Evolutionary conservation across 2,888 invertebrate genomes (phyloP), one percentile per base, ranked within the genome.

Genomic region (Drosophila seclusa): DNA sequence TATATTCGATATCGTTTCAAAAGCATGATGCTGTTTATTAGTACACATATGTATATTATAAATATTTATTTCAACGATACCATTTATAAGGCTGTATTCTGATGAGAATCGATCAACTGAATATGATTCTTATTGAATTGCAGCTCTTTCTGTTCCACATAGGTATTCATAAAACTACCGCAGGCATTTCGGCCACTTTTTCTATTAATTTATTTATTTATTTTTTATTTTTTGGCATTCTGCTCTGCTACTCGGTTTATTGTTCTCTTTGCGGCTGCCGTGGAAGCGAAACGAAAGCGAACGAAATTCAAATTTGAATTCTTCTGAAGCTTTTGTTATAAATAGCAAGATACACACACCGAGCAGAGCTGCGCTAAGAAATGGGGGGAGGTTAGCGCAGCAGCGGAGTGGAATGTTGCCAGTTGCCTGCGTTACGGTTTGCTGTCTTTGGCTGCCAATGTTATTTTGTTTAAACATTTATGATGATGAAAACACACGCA

Each of bases 321-420:
- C 89, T 87, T 88, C 81, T 82, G 76, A 89, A 82, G 91, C 91
- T 90, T 87, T 90, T 89, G 90, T 90, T 91, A 91, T 90, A 90
- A 91, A 91, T 91, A 91, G 91, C 87, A 80, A 80, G 78, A 83
- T 77, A 82, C 86, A 85, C 86, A 89, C 85, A 84, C 88, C 73
- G 87, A 78, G 74, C 82, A 71, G 71, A 59, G 73, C 50, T 61
- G 49, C 54, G 71, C 48, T 50, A n/a, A 53, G 48, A 45, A n/a
- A 10, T 3, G 27, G 60, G 31, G 58, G 29, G 53, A n/a, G 54
- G 24, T n/a, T 36, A 4, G 50, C 29, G 52, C n/a, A 40, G 34
- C 55, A n/a, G 40, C 18, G 13, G 31, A 48, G 42, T 36, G 53
- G 27, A 27, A 42, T 40, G 59, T 24, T n/a, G 57, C 34, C 55